Evolutionary conservation across 2,888 invertebrate species (phyloP), one percentile per base, ranked within the genome.

Genomic region (Micropterix aruncella): DNA sequence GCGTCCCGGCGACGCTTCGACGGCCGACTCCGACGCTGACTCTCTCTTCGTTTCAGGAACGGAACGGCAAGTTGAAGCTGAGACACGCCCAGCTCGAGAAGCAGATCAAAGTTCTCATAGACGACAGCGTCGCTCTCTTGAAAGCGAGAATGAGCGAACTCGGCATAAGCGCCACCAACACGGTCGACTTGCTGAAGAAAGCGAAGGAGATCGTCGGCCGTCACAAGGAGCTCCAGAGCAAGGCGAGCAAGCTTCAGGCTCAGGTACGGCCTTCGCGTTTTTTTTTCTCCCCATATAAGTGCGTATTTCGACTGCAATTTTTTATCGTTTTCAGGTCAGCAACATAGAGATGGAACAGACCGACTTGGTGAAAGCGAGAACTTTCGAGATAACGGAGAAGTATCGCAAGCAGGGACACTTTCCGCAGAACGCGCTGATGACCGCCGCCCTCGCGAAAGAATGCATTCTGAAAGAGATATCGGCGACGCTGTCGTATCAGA

Each of bases 181-280:
- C 90, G 1, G 85, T 85, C 44, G 90, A 91, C 63, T 69, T 91
- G 46, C 70, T 90, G 46, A 81, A 86, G 3, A 87, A 88, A 63
- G 89, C 90, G 43, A 90, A 89, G 60, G 89, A 92, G 66, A 95
- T 95, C 54, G 93, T 95, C 19, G 80, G 89, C 45, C 74, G 89
- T 18, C 94, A 95, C 61, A 93, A 92, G 61, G 92, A 94, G 58
- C 66, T 94, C 46, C 93, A 94, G 64, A 83, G 84, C 48, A 85
- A 90, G 65, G 90, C 88, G 2, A 83, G 83, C 57, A 84, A 84
- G 60, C 70, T 95, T 48, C 90, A 94, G 60, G 77, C 79, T 19
- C 89, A 90, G 73, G 89, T 92, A 48, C 66, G 65, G 38, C n/a
- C 60, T 62, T 16, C 19, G n/a, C n/a, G n/a, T n/a, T n/a, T n/a